Conservation (phyloP, 2,888 invertebrate species). For the Athripsodes cinereus region DNA sequence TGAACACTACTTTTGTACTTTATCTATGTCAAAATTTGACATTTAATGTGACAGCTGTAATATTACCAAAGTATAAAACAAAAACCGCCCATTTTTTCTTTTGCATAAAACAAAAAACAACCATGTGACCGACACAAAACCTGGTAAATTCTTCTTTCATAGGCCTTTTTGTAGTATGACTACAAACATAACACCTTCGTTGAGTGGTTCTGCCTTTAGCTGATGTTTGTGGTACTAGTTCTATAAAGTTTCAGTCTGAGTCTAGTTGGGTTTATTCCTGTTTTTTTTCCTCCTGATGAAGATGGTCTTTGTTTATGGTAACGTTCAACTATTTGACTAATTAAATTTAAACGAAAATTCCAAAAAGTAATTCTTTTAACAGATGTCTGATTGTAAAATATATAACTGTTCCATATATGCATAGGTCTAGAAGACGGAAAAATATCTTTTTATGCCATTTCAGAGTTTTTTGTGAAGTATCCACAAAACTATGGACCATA, state of each 20-base stretch:
- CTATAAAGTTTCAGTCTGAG: not conserved
- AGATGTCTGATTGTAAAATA: no score
- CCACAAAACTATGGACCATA: not conserved
- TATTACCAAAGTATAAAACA: no score
- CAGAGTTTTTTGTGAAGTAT: not conserved
- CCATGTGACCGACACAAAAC: no score
- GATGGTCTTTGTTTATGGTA: not conserved
- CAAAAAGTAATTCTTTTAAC: no score
- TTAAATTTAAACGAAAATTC: no score
- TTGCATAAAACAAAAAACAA: no score
- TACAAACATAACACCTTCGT: slow-evolving; percentile 1
- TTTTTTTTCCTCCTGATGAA: not conserved
- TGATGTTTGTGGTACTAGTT: not conserved
- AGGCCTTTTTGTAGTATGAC: not conserved
- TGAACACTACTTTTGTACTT: no score
- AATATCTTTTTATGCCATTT: slow-evolving; percentile 7
- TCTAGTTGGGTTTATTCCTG: not conserved
- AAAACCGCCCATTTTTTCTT: no score
- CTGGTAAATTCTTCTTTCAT: no score
- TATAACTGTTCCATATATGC: no score
- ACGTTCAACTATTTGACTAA: not conserved
- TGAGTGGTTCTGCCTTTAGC: not conserved
- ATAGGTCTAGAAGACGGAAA: not conserved
- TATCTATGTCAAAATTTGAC: no score
- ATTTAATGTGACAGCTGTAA: no score